Percentiles rank a stretch among this genome's conserved stretches.
Evolutionary conservation across 92 coral and sea anemone species (phyloP).

Genomic region (Epizoanthus illoricatus): DNA sequence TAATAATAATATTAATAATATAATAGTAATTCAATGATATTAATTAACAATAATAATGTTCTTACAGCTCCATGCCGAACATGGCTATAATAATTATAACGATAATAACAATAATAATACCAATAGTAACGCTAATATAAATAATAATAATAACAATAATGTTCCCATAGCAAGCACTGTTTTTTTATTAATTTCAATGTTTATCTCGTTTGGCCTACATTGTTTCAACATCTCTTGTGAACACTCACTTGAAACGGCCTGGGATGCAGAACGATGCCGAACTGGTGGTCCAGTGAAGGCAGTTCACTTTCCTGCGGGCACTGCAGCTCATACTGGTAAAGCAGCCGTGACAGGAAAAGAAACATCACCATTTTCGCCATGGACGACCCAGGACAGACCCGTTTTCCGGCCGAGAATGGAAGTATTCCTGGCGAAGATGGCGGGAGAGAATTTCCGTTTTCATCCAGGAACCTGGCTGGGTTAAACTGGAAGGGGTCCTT

Average conservation of each 20-base stretch:
- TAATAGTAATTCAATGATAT: too few relatives aligned
- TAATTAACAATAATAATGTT: too few relatives aligned
- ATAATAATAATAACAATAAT: too few relatives aligned
- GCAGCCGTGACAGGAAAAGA: constrained; percentile 38
- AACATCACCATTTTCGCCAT: constrained; percentile 50
- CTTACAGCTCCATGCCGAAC: too few relatives aligned
- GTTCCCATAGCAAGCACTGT: too few relatives aligned
- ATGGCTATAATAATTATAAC: too few relatives aligned
- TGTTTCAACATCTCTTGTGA: neutral
- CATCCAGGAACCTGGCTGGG: constrained; percentile 49
- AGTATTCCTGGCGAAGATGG: constrained; percentile 20
- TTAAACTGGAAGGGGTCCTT: constrained; percentile 40
- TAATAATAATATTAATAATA: too few relatives aligned
- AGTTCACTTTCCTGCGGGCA: constrained; percentile 3
- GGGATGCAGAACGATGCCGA: constrained; percentile 28
- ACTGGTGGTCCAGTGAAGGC: constrained; percentile 22
- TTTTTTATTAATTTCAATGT: too few relatives aligned
- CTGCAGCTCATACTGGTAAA: neutral
- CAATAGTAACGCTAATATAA: too few relatives aligned
- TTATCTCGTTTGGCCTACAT: neutral
- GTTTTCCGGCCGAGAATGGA: constrained; percentile 51
- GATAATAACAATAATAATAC: too few relatives aligned
- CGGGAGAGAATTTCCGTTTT: constrained; percentile 28
- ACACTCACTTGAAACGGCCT: constrained; percentile 15
- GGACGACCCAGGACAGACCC: constrained; percentile 43